Base-by-base conservation (phyloP, 2,113 vertebrate genomes). In the Trichechus manatus region DNA sequence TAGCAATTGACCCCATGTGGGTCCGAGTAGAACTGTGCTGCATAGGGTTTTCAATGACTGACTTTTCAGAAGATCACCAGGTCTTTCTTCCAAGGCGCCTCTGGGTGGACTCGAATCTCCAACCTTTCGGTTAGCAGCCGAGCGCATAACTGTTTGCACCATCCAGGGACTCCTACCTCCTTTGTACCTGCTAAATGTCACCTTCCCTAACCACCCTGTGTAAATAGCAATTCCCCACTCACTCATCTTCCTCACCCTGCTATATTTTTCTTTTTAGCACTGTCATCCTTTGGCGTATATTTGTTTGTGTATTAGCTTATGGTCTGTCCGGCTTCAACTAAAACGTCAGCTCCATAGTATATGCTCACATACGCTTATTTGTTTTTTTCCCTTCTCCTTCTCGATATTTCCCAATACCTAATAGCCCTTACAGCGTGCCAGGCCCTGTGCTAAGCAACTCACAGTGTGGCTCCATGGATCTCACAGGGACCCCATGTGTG, bases 321-420 rank as follows among this genome's bases (percentile, higher is more conserved):
- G 89, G 39, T 64, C 5, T 31, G 1, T n/a, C 44, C 50, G 70
- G 33, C 27, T 31, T 1, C 47, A 17, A 3, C 56, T 47, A 27
- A 22, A 80, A 33, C 20, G 17, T 81, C 31, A 17, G 72, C 29
- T 61, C 61, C 15, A 0, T 3, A 0, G 22, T 19, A 8, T 39
- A 74, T n/a, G 27, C 20, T 19, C 56, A 42, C 3, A 0, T 11
- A 5, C 9, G 6, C 0, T 31, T 31, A 9, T 5, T 6, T 33
- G 6, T 74, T 47, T 31, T n/a, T 31, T 47, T 29, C 39, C 42
- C 9, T 70, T 33, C 23, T 33, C 39, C 39, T 3, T 22, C 70
- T 6, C 5, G 2, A 15, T 27, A 27, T 74, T 66, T 59, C 33
- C 50, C 64, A 11, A 2, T 10, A 63, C 19, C 39, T 6, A 0